Conservation (phyloP, 2,113 vertebrate genomes). For the Saguinus midas region DNA sequence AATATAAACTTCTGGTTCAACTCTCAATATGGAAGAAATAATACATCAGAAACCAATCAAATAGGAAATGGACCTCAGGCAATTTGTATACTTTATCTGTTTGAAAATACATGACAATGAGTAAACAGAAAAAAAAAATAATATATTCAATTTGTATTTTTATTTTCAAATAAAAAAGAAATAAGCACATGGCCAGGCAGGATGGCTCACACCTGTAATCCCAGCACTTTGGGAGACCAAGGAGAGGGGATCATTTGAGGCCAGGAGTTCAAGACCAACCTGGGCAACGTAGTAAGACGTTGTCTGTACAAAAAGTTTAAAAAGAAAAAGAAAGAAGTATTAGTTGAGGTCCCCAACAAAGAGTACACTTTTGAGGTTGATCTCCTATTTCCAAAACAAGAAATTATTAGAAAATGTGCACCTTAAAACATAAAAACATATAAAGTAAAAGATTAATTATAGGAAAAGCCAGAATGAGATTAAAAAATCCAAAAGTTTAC, state of each 20-base stretch:
- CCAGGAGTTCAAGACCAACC: too few species aligned
- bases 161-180: too few species aligned
- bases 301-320: too few species aligned
- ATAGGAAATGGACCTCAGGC: background rate
- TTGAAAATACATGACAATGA: background rate
- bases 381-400: background rate
- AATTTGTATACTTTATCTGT: background rate
- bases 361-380: background rate
- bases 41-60: background rate
- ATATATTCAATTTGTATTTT: background rate
- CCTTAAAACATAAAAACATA: conserved; percentile 4
- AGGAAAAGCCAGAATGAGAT: background rate
- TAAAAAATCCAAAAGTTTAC: background rate
- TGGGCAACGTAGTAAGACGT: too few species aligned
- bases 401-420: background rate
- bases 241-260: too few species aligned
- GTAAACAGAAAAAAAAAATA: background rate
- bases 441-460: background rate
- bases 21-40: background rate
- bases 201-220: too few species aligned
- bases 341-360: background rate
- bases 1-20: background rate
- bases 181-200: too few species aligned
- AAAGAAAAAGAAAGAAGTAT: background rate
- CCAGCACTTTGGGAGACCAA: too few species aligned